Conservation (phyloP, 2,113 vertebrate genomes). For the Loxodonta africana region DNA sequence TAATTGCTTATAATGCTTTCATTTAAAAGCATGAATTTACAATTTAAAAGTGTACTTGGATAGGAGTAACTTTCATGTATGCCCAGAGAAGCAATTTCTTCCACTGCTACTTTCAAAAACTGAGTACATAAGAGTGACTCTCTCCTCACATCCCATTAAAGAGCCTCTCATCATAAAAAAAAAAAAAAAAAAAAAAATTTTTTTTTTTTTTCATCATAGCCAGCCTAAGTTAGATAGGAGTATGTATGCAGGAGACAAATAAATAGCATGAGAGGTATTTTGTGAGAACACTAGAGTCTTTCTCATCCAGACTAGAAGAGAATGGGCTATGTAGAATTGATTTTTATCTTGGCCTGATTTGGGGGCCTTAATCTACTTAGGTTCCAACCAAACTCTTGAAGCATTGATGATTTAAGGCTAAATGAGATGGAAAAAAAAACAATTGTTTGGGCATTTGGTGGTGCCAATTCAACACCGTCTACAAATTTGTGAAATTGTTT, state of each 20-base stretch:
- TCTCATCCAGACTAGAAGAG: not conserved
- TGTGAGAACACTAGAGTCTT: not conserved
- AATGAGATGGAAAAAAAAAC: not conserved
- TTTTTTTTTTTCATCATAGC: too few species aligned
- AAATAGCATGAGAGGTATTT: not conserved
- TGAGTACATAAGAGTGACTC: not conserved
- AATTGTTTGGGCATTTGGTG: not conserved
- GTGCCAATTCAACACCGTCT: not conserved
- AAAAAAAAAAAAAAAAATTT: too few species aligned
- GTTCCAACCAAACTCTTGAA: not conserved
- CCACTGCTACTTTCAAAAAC: not conserved
- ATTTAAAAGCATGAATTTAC: constrained; percentile 46
- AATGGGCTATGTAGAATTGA: not conserved
- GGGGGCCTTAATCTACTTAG: not conserved
- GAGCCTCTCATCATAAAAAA: not conserved
- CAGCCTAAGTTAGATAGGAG: not conserved
- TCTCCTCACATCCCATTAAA: not conserved
- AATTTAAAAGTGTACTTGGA: not conserved
- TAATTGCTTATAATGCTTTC: constrained; percentile 31
- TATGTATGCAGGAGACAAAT: not conserved
- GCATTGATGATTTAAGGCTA: not conserved
- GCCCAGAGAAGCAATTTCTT: not conserved
- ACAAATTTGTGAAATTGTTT: not conserved
- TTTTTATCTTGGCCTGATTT: not conserved
- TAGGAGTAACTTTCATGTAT: not conserved